phyloP scores from a whole-genome alignment of 2,888 invertebrate species.

The Cryptocheilus praepositus region DNA sequence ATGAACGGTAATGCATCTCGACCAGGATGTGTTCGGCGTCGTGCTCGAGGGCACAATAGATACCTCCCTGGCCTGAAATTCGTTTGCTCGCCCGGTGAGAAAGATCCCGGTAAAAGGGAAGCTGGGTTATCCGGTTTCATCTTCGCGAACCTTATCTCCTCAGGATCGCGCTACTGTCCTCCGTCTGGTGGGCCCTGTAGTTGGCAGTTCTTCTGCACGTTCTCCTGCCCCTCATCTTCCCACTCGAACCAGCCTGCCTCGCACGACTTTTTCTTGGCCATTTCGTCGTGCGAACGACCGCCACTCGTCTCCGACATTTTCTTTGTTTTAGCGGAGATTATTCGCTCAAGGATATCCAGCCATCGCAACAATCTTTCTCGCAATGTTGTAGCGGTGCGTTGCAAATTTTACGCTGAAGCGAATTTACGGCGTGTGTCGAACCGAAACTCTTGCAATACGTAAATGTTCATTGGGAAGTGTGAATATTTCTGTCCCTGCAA shows the following conservation, averaged over 20 bases:
- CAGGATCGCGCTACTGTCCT: slow-evolving; percentile 57
- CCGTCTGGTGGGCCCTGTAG: slow-evolving; percentile 25
- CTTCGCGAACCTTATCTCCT: slow-evolving; percentile 60
- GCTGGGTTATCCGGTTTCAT: slow-evolving; percentile 62
- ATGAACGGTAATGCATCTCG: slow-evolving; percentile 38
- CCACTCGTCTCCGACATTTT: not conserved
- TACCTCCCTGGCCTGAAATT: slow-evolving; percentile 43
- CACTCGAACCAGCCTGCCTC: slow-evolving; percentile 10
- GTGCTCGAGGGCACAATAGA: slow-evolving; percentile 36
- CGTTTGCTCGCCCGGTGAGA: slow-evolving; percentile 40
- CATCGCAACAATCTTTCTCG: not conserved
- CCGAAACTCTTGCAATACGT: no score
- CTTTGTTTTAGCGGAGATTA: not conserved
- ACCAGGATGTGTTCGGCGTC: slow-evolving; percentile 39
- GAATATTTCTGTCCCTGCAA: no score
- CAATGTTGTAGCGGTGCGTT: no score
- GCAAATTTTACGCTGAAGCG: no score
- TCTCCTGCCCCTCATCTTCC: slow-evolving; percentile 27
- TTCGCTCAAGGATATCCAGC: not conserved
- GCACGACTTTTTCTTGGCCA: not conserved
- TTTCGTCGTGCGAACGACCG: not conserved
- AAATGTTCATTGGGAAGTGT: no score
- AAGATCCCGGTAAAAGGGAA: slow-evolving; percentile 42
- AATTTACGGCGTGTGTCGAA: no score
- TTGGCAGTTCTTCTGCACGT: slow-evolving; percentile 21